These are phyloP conservation scores for Neodiprion fabricii DNA, from an alignment of 1,140 invertebrate species.

Conservation along the genomic window DNA sequence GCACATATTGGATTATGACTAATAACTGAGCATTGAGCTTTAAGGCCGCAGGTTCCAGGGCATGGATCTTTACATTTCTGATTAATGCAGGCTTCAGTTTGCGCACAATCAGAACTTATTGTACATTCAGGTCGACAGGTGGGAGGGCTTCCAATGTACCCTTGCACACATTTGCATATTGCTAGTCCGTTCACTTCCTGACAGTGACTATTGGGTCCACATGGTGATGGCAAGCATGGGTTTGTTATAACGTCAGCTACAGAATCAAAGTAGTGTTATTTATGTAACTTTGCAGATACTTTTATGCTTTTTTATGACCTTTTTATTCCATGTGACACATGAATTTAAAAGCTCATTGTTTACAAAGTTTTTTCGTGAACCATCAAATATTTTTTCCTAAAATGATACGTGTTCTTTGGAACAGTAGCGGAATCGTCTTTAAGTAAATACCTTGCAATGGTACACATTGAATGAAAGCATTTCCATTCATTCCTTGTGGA, in stretches of 20 bases:
- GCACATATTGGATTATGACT: conserved; percentile 80
- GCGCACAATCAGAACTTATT: conserved; percentile 71
- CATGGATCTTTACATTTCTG: conserved; percentile 77
- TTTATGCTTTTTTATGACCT: too few species aligned
- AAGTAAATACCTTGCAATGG: conserved; percentile 50
- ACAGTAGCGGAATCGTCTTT: conserved; percentile 70
- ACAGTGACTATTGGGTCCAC: conserved; percentile 73
- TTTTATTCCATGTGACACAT: not conserved
- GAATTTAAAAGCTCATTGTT: conserved; percentile 6
- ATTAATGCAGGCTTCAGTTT: conserved; percentile 71
- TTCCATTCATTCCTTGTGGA: conserved; percentile 70
- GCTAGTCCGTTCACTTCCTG: conserved; percentile 67
- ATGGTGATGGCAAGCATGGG: conserved; percentile 71
- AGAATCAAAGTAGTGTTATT: conserved; percentile 60
- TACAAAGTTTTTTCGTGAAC: not conserved
- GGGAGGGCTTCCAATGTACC: conserved; percentile 72
- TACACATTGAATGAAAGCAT: conserved; percentile 71
- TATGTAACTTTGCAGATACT: not conserved
- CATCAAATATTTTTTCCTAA: conserved; percentile 55
- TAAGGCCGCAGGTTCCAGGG: conserved; percentile 72
- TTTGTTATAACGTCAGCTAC: conserved; percentile 29
- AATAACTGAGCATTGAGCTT: conserved; percentile 67
- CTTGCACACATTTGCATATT: conserved; percentile 72
- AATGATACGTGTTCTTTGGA: conserved; percentile 68
- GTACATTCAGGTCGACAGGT: conserved; percentile 74